These are phyloP conservation scores for Sylvilagus floridanus DNA, from an alignment of 2,797 vertebrate genomes.

Conservation along the genomic window DNA sequence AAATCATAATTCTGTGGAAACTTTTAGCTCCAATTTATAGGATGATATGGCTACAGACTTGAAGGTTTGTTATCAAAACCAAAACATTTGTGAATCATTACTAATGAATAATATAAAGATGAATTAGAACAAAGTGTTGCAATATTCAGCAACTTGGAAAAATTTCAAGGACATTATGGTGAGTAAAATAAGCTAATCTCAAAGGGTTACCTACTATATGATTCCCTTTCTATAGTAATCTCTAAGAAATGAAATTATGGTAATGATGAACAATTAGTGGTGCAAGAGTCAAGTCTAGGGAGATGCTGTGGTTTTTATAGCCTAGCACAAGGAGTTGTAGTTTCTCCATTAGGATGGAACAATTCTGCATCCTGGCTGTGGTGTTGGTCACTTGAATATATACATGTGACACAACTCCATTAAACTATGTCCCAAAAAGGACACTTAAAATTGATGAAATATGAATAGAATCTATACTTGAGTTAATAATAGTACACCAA, in stretches of 20 bases:
- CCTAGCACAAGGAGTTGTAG: background rate
- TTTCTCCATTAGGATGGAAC: background rate
- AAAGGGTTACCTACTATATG: background rate
- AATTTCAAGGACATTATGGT: background rate
- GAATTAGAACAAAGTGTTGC: background rate
- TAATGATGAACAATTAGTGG: background rate
- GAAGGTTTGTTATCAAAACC: constrained; percentile 19
- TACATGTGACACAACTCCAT: background rate
- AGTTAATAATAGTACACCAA: background rate
- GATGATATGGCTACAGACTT: background rate
- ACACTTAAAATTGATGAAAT: constrained; percentile 27
- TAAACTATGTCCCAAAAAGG: background rate
- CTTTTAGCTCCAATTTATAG: background rate
- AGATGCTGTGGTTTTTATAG: background rate
- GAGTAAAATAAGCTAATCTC: background rate
- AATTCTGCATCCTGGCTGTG: background rate
- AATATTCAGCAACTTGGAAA: background rate
- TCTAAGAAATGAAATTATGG: background rate
- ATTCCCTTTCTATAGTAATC: background rate
- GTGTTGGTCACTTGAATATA: background rate
- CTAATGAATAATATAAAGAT: background rate
- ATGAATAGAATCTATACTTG: background rate
- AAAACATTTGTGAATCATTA: background rate
- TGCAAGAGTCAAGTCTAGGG: background rate
- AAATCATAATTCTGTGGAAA: background rate